These are phyloP conservation scores for Petroica traversi DNA, from an alignment of 2,113 vertebrate genomes.

Conservation along the genomic window DNA sequence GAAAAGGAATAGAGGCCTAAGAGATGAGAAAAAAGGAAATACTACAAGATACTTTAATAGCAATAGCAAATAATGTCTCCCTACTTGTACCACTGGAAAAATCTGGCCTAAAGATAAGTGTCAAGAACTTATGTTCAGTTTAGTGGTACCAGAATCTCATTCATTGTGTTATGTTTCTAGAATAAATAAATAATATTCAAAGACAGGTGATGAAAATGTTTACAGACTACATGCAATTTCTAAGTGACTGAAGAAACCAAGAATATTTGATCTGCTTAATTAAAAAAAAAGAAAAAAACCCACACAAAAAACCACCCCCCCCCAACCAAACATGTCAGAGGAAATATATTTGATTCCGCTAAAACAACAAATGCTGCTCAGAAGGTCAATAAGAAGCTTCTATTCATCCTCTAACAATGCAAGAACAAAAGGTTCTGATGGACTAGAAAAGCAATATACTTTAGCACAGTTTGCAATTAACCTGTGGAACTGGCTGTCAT, in stretches of 20 bases:
- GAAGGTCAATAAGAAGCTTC: neutral
- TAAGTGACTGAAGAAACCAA: neutral
- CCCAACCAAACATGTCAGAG: neutral
- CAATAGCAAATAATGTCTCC: neutral
- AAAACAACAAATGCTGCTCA: neutral
- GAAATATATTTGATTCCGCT: neutral
- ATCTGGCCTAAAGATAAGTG: neutral
- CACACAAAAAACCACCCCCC: too few species aligned
- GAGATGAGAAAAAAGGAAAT: neutral
- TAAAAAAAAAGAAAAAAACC: neutral
- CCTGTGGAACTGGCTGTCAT: neutral
- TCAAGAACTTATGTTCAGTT: neutral
- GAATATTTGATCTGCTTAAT: neutral
- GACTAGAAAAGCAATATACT: conserved; percentile 10
- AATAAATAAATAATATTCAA: neutral
- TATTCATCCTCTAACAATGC: neutral
- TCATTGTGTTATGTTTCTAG: neutral
- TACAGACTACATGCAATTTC: neutral
- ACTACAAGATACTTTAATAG: neutral
- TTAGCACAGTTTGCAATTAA: conserved; percentile 46
- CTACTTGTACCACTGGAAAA: neutral
- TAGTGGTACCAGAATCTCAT: neutral
- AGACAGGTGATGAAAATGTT: neutral
- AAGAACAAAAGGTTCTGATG: neutral
- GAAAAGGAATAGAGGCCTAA: neutral